These are phyloP conservation scores for Betta splendens DNA, from an alignment of 2,797 vertebrate species.

Conservation along the genomic window DNA sequence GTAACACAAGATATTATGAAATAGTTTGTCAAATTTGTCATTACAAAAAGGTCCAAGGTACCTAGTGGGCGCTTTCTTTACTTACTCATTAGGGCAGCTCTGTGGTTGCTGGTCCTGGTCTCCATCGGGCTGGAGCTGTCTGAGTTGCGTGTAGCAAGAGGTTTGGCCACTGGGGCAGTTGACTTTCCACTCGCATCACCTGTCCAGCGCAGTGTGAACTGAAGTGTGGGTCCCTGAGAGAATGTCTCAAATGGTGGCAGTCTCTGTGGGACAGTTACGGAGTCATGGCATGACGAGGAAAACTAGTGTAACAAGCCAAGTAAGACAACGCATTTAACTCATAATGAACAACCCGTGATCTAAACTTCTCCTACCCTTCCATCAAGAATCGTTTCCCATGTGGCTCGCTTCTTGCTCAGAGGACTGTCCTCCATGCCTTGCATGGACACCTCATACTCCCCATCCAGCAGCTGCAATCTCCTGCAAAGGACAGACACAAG, in stretches of 20 bases:
- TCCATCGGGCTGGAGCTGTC: slow-evolving; percentile 90
- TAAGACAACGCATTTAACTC: background rate
- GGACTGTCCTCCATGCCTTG: slow-evolving; percentile 98
- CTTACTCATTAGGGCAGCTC: slow-evolving; percentile 91
- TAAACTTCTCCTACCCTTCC: slow-evolving; percentile 85
- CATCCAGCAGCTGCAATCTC: slow-evolving; percentile 95
- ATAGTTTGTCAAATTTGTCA: background rate
- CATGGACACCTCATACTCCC: slow-evolving; percentile 99
- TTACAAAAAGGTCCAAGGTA: background rate
- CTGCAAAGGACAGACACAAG: slow-evolving; percentile 64
- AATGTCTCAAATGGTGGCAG: slow-evolving; percentile 99
- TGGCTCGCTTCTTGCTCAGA: slow-evolving; percentile 97
- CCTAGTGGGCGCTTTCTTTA: background rate
- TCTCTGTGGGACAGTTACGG: slow-evolving; percentile 77
- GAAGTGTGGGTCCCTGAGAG: slow-evolving; percentile 99
- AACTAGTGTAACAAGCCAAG: background rate
- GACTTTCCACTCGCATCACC: slow-evolving; percentile 92
- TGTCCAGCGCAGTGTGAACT: slow-evolving; percentile 98
- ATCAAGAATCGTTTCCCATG: slow-evolving; percentile 98
- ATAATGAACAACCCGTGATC: background rate
- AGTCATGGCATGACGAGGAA: background rate
- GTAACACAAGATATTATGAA: background rate
- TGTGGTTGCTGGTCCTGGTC: slow-evolving; percentile 90
- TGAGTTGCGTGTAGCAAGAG: slow-evolving; percentile 95
- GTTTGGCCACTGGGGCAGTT: slow-evolving; percentile 93